Evolutionary conservation across 2,888 invertebrate genomes (phyloP), one percentile per base, ranked within the genome.

Genomic region (Acheta domesticus): DNA sequence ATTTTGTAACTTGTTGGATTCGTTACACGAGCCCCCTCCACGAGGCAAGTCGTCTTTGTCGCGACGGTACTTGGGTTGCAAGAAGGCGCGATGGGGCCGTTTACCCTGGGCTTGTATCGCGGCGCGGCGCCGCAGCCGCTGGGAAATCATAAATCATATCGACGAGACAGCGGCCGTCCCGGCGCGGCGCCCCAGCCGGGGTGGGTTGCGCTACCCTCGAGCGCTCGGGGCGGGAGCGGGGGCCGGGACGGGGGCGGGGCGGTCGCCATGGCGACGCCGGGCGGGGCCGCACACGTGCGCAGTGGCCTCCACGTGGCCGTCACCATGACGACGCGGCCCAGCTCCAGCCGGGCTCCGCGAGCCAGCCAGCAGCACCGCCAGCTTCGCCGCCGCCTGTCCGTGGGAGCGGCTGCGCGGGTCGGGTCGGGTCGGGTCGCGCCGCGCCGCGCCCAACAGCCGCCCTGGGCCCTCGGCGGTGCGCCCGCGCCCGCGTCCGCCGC

Each of bases 201-300:
- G 62, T 62, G 62, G 62, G n/a, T 36, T 36, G 36, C 36, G 36
- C 36, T 36, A 36, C 36, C 36, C 36, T 36, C 36, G 36, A 36
- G 36, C 36, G 36, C 36, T 36, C 36, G 62, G 16, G 62, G 62
- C 1, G 2, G 2, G 62, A n/a, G 21, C 75, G 50, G 79, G 75
- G 23, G 49, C 36, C 36, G 79, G 76, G 76, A 49, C 50, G 75
- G 79, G 49, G 23, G 75, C 23, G 50, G 76, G 23, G 48, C 23
- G 75, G 23, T 75, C 49, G 19, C 19, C 76, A 62, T 48, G 76
- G 62, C 76, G 16, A n/a, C 49, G 49, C 75, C 75, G 49, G 75
- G 75, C 48, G 75, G 49, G 79, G 73, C 49, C 48, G 48, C 77
- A 19, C 79, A 75, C 36, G 75, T 20, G 48, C 79, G 74, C 77